Evolutionary conservation across 2,888 invertebrate genomes (phyloP), one percentile per base, ranked within the genome.

Genomic region (Deroplatys truncata): DNA sequence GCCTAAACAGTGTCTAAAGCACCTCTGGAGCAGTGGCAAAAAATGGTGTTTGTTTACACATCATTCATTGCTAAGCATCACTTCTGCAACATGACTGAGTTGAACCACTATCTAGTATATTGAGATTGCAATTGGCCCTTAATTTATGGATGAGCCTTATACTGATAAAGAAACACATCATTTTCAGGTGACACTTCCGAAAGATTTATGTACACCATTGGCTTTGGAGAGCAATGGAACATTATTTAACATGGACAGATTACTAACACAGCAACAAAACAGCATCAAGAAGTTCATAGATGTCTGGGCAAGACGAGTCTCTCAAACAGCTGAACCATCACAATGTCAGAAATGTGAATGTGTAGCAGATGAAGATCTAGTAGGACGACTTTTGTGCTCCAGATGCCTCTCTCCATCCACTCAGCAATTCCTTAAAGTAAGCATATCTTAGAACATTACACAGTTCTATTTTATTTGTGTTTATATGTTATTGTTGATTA

Each of bases 331-430:
- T 35, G 90, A 91, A 29, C 93, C 93, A 0, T 91, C 93, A 1
- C 91, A 91, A n/a, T 94, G 94, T 91, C 94, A 94, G 91, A 92
- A 92, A 20, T 94, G 94, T 91, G 93, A 92, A 84, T 94, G 94
- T 91, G 92, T 93, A 1, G 92, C 93, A 4, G 93, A 93, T 89
- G 91, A 92, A n/a, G 92, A 92, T 90, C 94, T 94, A 28, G 92
- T 92, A 1, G 93, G 94, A 1, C 91, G 91, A 56, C 91, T 93
- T 43, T 92, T 92, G 88, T 94, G 94, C 91, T 92, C 92, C 85
- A 92, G 92, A 49, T 93, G 93, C 89, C 91, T 93, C 0, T 92
- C 92, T 10, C 92, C 92, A 16, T 91, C 91, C 72, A 90, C 92
- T n/a, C 92, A 92, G 88, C 92, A 91, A 85, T 92, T 92, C 90